Evolutionary conservation across 2,888 invertebrate genomes (phyloP).

Genomic region (Orthosia gothica): DNA sequence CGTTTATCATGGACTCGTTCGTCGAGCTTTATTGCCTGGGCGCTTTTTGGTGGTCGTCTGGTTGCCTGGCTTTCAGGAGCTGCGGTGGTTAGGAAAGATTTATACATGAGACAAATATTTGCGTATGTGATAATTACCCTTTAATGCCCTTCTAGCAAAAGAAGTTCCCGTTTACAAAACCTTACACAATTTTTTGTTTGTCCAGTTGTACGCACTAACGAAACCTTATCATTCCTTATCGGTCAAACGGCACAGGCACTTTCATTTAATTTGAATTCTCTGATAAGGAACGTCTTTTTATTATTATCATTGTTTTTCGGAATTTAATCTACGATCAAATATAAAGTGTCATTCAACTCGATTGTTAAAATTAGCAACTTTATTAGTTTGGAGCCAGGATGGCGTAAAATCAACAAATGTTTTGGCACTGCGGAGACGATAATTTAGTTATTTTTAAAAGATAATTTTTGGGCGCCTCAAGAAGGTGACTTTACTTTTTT

Average conservation of each 20-base stretch:
- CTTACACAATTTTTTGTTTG: constrained; percentile 24
- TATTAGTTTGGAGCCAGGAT: constrained; percentile 4
- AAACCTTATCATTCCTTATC: constrained; percentile 61
- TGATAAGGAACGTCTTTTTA: constrained; percentile 56
- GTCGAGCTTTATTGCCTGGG: no score
- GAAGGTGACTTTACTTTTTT: no score
- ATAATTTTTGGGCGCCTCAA: neutral
- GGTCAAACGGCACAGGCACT: constrained; percentile 55
- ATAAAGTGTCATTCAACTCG: constrained; percentile 52
- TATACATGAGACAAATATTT: neutral
- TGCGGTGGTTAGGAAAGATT: no score
- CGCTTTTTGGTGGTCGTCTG: no score
- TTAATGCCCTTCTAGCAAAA: neutral
- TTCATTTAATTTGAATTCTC: constrained; percentile 45
- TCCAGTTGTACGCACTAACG: constrained; percentile 10
- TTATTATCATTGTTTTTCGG: constrained; percentile 50
- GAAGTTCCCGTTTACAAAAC: neutral
- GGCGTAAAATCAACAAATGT: constrained; percentile 5
- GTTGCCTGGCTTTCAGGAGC: no score
- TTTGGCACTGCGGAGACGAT: constrained; percentile 5
- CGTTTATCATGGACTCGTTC: no score
- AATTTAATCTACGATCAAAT: constrained; percentile 41
- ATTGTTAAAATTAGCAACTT: constrained; percentile 29
- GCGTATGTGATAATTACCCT: neutral
- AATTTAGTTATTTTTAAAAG: constrained; percentile 2